phyloP scores from a whole-genome alignment of 2,888 invertebrate species.

The Emesis furor region DNA sequence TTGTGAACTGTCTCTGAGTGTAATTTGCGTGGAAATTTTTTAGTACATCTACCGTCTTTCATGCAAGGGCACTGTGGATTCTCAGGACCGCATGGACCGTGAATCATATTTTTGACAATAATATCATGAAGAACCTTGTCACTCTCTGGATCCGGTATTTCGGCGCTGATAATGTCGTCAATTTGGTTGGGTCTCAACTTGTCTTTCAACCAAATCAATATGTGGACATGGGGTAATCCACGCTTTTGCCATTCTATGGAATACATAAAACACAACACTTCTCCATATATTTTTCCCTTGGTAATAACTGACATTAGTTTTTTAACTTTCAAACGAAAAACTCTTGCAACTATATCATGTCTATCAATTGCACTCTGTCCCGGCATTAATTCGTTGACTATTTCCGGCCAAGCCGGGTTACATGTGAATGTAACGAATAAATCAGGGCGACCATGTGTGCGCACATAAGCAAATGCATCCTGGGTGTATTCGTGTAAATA shows the following conservation, averaged over 20 bases:
- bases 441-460: conserved; percentile 70
- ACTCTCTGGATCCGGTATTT: conserved; percentile 43
- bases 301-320: conserved; percentile 64
- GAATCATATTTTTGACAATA: conserved; percentile 49
- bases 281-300: conserved; percentile 73
- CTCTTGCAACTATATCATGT: conserved; percentile 76
- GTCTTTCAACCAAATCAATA: conserved; percentile 47
- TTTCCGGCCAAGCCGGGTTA: conserved; percentile 50
- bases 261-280: conserved; percentile 53
- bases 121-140: conserved; percentile 57
- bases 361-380: conserved; percentile 73
- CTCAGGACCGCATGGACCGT: conserved; percentile 73
- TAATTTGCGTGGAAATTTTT: conserved; percentile 40
- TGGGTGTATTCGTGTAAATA: conserved; percentile 76
- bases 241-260: conserved; percentile 52
- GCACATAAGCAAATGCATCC: conserved; percentile 78
- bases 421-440: conserved; percentile 72
- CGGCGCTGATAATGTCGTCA: conserved; percentile 53
- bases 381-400: conserved; percentile 42
- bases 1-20: neutral
- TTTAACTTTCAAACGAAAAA: conserved; percentile 75
- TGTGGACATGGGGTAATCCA: conserved; percentile 47
- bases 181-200: conserved; percentile 51
- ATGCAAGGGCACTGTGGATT: conserved; percentile 72
- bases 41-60: conserved; percentile 68